Percentiles rank a stretch among this genome's conserved stretches.
Conservation (phyloP, 1,140 invertebrate genomes). For the Drosophila melanica region DNA sequence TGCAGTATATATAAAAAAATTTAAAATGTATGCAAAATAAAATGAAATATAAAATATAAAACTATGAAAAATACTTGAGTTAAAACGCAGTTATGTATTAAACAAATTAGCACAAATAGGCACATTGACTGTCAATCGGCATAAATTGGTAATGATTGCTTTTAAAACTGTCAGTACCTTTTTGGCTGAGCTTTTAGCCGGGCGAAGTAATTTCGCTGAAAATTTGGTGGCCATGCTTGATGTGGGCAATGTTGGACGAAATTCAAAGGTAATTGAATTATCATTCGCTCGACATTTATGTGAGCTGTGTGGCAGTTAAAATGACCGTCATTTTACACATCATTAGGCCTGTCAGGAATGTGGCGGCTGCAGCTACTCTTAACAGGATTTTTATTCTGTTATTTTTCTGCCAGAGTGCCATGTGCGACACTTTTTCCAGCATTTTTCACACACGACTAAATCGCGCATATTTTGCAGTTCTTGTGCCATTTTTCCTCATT, state of each 20-base stretch:
- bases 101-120: too few relatives aligned
- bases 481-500: conserved; percentile 32
- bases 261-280: conserved; percentile 40
- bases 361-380: conserved; percentile 5
- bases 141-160: conserved; percentile 12
- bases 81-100: too few relatives aligned
- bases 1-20: too few relatives aligned
- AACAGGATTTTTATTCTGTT: not conserved
- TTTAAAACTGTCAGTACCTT: conserved; percentile 13
- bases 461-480: conserved; percentile 57
- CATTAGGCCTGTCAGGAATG: conserved; percentile 64
- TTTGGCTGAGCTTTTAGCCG: conserved; percentile 7
- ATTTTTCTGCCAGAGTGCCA: not conserved
- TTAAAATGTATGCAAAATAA: too few relatives aligned
- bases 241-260: too few relatives aligned
- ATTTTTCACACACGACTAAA: conserved; percentile 46
- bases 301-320: conserved; percentile 42
- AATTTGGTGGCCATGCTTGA: not conserved
- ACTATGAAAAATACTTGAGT: too few relatives aligned
- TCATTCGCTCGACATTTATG: conserved; percentile 56
- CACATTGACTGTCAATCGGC: not conserved
- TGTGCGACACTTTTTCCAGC: conserved; percentile 27
- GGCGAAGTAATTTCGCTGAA: conserved; percentile 38
- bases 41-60: too few relatives aligned
- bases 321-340: conserved; percentile 76